Conservation (phyloP, 2,888 invertebrate species). For the Tethea ocularis region DNA sequence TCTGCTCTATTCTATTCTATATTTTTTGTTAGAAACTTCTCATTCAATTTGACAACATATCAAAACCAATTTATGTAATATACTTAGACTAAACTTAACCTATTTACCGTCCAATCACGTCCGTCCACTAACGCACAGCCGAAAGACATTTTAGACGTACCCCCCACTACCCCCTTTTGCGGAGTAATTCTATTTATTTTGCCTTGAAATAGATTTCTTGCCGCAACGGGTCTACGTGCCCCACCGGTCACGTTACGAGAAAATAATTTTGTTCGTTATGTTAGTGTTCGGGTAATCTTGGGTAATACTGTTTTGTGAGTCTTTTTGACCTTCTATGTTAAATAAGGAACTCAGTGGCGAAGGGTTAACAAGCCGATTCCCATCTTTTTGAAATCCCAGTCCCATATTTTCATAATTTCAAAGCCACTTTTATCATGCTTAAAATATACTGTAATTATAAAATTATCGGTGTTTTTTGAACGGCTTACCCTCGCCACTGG, state of each 20-base stretch:
- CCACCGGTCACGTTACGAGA: constrained; percentile 19
- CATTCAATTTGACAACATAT: not conserved
- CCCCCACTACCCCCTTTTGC: not conserved
- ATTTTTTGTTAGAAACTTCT: too few species aligned
- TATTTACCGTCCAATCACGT: constrained; percentile 6
- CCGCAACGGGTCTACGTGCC: constrained; percentile 23
- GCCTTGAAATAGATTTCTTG: constrained; percentile 15
- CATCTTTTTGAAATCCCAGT: too few species aligned
- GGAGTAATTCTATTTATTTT: constrained; percentile 26
- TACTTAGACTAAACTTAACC: constrained; percentile 2
- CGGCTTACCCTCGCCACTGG: too few species aligned
- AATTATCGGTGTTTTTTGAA: too few species aligned
- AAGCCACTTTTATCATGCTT: too few species aligned
- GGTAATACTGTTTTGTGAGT: not conserved
- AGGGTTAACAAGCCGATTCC: too few species aligned
- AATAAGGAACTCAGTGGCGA: too few species aligned
- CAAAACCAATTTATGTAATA: constrained; percentile 4
- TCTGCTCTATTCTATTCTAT: too few species aligned
- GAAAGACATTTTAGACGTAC: constrained; percentile 11
- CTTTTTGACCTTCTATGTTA: not conserved
- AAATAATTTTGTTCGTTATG: constrained; percentile 40
- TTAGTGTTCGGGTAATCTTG: constrained; percentile 34
- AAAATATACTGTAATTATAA: too few species aligned
- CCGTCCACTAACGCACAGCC: constrained; percentile 1
- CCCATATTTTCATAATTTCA: too few species aligned